These are phyloP conservation scores for Calyptomena viridis DNA, from an alignment of 2,113 vertebrate genomes.

Conservation along the genomic window DNA sequence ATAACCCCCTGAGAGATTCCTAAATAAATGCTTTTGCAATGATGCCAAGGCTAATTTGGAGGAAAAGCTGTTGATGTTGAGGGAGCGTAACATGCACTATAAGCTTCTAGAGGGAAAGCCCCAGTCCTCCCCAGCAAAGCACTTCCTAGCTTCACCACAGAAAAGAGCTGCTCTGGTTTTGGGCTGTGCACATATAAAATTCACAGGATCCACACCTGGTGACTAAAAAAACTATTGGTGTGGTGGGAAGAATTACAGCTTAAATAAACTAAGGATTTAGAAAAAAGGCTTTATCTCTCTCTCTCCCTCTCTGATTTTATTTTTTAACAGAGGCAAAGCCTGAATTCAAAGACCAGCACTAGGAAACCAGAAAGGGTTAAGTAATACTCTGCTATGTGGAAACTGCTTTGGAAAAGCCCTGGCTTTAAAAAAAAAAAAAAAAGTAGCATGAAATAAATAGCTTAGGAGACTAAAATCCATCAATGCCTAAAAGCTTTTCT, in stretches of 20 bases:
- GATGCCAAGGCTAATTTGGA: background rate
- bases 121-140: background rate
- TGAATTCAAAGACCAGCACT: background rate
- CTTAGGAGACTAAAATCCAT: background rate
- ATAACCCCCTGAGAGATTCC: background rate
- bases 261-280: background rate
- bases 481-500: background rate
- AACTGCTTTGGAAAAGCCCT: background rate
- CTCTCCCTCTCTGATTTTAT: background rate
- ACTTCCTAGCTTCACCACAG: background rate
- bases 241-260: background rate
- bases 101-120: background rate
- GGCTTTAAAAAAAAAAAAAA: background rate
- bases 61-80: background rate
- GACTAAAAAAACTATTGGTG: background rate
- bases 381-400: background rate
- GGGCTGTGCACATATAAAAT: background rate
- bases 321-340: background rate
- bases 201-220: background rate
- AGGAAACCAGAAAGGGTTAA: background rate
- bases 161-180: background rate
- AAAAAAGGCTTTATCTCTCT: background rate
- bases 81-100: background rate
- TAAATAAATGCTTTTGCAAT: background rate
- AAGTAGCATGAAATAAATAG: constrained; percentile 2